Percentiles rank a stretch among this genome's conserved stretches.
Evolutionary conservation across 1,140 invertebrate species (phyloP).

Genomic region (Thaumatotibia leucotreta): DNA sequence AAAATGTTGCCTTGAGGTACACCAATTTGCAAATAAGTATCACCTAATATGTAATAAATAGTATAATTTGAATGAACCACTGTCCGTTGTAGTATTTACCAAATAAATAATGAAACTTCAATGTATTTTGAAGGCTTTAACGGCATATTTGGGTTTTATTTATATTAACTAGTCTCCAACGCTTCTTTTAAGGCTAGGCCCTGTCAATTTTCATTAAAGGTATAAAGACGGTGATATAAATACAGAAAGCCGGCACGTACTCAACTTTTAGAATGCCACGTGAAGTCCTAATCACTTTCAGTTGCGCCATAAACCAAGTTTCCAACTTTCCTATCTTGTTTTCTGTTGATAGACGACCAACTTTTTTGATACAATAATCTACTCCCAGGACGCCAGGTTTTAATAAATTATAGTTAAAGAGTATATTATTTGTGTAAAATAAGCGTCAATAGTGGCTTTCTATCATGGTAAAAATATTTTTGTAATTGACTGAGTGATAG

Average conservation of each 20-base stretch:
- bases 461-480: no score
- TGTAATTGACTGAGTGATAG: no score
- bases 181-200: no score
- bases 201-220: neutral
- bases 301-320: neutral
- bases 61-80: no score
- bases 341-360: neutral
- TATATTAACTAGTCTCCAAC: no score
- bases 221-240: neutral
- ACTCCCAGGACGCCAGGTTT: neutral
- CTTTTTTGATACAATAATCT: slow-evolving; percentile 10
- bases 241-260: neutral
- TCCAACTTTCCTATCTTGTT: slow-evolving; percentile 6
- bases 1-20: no score
- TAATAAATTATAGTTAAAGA: neutral
- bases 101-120: no score
- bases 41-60: no score
- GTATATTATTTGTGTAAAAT: neutral
- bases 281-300: slow-evolving; percentile 3
- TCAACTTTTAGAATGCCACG: neutral
- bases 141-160: no score
- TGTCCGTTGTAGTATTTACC: no score
- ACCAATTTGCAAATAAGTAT: no score
- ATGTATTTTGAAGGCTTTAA: no score
- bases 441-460: neutral